These are phyloP conservation scores for Tetrao urogallus DNA, from an alignment of 2,113 vertebrate genomes.

Conservation along the genomic window DNA sequence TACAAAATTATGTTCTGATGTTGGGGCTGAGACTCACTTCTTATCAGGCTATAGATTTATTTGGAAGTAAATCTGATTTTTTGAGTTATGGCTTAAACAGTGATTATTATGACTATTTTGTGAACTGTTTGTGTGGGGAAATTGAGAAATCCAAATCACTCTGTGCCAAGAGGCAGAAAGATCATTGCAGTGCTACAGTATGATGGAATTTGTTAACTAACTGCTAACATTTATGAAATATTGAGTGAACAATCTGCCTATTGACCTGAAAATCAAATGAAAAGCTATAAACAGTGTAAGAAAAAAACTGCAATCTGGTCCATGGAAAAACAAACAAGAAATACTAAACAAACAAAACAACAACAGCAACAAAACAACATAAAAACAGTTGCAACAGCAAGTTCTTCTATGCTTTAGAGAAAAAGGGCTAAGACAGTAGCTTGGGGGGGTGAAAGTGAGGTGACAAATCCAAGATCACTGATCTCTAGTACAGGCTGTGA, in stretches of 20 bases:
- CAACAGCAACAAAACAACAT: accelerated
- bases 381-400: not conserved
- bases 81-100: not conserved
- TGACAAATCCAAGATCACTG: not conserved
- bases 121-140: not conserved
- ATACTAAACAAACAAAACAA: not conserved
- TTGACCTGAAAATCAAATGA: constrained; percentile 59
- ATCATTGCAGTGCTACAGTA: not conserved
- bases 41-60: not conserved
- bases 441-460: not conserved
- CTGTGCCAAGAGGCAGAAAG: not conserved
- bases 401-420: not conserved
- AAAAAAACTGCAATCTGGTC: not conserved
- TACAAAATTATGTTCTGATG: not conserved
- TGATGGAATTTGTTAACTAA: constrained; percentile 44
- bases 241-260: constrained; percentile 46
- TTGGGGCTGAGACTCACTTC: not conserved
- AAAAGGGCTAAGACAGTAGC: not conserved
- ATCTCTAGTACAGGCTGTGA: not conserved
- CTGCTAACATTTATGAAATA: constrained; percentile 65
- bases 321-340: not conserved
- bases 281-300: not conserved
- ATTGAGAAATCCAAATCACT: not conserved
- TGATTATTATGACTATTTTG: constrained; percentile 4
- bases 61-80: constrained; percentile 19